Evolutionary conservation across 2,113 vertebrate genomes (phyloP).

Genomic region (Cichladusa arquata): DNA sequence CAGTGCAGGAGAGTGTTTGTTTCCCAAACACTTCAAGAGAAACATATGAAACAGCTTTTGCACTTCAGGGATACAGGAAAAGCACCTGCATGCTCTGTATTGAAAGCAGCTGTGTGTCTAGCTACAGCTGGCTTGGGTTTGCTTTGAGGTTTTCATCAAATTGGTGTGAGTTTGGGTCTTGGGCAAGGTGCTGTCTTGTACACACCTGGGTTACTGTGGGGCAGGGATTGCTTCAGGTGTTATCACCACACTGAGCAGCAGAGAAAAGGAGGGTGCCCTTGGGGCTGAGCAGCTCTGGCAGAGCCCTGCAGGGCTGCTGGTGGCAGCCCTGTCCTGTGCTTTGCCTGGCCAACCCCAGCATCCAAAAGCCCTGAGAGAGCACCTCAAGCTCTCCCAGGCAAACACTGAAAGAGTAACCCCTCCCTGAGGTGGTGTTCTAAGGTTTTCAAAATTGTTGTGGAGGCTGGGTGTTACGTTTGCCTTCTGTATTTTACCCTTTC

Average conservation of each 20-base stretch:
- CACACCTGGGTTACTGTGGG: not conserved
- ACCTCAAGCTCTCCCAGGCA: not conserved
- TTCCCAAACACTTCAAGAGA: not conserved
- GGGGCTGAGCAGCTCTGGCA: not conserved
- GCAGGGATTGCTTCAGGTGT: not conserved
- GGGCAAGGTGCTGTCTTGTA: not conserved
- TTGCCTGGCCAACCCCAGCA: not conserved
- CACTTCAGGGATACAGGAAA: not conserved
- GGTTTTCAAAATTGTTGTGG: not conserved
- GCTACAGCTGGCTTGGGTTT: not conserved
- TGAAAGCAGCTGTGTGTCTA: not conserved
- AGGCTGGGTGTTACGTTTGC: not conserved
- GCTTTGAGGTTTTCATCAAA: not conserved
- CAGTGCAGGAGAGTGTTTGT: not conserved
- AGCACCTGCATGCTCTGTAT: accelerated
- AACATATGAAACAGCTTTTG: not conserved
- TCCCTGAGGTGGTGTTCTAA: not conserved
- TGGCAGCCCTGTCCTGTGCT: not conserved
- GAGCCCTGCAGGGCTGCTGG: not conserved
- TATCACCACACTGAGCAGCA: not conserved
- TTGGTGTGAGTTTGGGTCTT: not conserved
- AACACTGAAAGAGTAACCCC: not conserved
- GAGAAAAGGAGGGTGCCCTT: not conserved
- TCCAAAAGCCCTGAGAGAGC: not conserved
- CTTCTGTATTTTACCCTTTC: not conserved